Percentiles rank a stretch among this genome's conserved stretches.
Evolutionary conservation across 2,797 vertebrate species (phyloP).

Genomic region (Leucoraja ocellata): DNA sequence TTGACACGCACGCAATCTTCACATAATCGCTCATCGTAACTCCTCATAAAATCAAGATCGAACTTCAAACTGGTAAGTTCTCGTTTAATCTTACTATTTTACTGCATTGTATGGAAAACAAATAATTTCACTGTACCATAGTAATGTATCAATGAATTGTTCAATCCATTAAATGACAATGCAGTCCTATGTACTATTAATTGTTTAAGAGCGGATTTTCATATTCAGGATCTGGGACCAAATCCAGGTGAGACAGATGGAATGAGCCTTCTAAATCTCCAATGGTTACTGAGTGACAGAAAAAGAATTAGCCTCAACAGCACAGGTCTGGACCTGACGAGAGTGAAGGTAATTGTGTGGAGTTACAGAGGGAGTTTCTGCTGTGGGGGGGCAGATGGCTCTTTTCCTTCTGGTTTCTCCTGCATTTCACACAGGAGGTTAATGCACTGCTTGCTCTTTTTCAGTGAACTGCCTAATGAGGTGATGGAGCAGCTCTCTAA

Average conservation of each 20-base stretch:
- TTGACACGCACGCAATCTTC: no score
- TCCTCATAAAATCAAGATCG: no score
- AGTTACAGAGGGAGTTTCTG: neutral
- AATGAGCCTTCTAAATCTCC: neutral
- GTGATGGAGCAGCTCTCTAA: neutral
- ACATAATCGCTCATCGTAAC: no score
- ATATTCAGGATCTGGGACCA: slow-evolving; percentile 2
- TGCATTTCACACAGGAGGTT: neutral
- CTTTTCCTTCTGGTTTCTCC: neutral
- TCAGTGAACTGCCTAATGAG: neutral
- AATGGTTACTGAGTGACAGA: neutral
- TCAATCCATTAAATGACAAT: neutral
- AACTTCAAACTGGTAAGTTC: no score
- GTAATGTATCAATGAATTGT: no score
- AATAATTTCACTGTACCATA: no score
- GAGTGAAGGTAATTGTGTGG: neutral
- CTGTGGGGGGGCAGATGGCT: neutral
- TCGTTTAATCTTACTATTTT: no score
- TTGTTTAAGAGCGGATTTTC: neutral
- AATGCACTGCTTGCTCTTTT: neutral
- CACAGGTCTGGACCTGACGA: neutral
- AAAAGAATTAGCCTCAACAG: neutral
- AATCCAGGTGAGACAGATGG: neutral
- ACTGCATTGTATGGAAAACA: no score
- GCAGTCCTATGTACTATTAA: neutral